Percentiles rank a stretch among this genome's conserved stretches.
Conservation (phyloP, 2,113 vertebrate genomes). For the Euleptes europaea region DNA sequence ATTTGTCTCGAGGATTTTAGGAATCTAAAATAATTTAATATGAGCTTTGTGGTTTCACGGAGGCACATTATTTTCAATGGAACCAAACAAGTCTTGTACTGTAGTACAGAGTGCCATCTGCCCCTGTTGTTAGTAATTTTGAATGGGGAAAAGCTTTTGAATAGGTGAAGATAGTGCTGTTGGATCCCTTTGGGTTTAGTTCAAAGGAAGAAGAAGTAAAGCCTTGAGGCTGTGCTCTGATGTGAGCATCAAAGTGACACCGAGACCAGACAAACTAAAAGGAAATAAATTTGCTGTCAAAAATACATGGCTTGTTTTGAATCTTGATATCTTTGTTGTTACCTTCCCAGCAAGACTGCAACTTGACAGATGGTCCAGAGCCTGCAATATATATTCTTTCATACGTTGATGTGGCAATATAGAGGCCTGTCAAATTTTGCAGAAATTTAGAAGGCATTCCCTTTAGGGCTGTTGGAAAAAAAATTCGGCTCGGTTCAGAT, state of each 20-base stretch:
- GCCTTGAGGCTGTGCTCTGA: slow-evolving; percentile 34
- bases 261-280: slow-evolving; percentile 28
- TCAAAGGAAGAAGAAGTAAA: slow-evolving; percentile 10
- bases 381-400: not conserved
- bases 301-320: slow-evolving; percentile 32
- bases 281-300: slow-evolving; percentile 39
- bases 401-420: not conserved
- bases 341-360: slow-evolving; percentile 25
- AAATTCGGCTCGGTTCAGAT: no score
- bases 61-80: not conserved
- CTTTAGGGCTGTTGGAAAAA: no score
- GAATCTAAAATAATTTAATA: not conserved
- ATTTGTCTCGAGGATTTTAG: not conserved
- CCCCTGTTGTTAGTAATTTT: slow-evolving; percentile 14
- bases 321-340: slow-evolving; percentile 40
- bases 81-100: not conserved
- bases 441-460: not conserved
- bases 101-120: not conserved
- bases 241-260: slow-evolving; percentile 45
- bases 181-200: slow-evolving; percentile 19
- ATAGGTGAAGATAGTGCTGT: not conserved
- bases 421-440: not conserved
- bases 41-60: not conserved
- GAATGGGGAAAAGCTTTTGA: not conserved
- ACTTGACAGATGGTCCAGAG: not conserved